Evolutionary conservation across 1,140 invertebrate genomes (phyloP).

Genomic region (Drosophila watanabei): DNA sequence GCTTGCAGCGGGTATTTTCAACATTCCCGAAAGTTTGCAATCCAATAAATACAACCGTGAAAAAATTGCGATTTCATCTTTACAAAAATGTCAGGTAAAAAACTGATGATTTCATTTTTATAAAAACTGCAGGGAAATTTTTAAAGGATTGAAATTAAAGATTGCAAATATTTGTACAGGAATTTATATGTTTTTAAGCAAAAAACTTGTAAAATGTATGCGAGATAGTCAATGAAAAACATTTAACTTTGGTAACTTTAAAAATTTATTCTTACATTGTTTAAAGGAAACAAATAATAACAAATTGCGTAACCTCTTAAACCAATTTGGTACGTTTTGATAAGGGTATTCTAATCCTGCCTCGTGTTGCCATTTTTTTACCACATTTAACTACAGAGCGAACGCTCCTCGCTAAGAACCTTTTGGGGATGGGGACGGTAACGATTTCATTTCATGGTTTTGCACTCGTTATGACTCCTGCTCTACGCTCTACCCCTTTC

Average conservation of each 20-base stretch:
- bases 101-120: constrained; percentile 9
- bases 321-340: neutral
- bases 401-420: constrained; percentile 2
- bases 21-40: constrained; percentile 2
- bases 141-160: neutral
- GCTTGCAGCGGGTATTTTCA: constrained; percentile 13
- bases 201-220: neutral
- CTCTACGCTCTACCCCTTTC: constrained; percentile 37
- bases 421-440: constrained; percentile 50
- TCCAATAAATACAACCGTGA: constrained; percentile 9
- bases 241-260: neutral
- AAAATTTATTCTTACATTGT: neutral
- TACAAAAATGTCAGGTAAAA: constrained; percentile 12
- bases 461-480: constrained; percentile 84
- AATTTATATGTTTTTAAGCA: too few species aligned
- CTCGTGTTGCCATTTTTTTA: constrained; percentile 12
- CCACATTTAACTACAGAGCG: constrained; percentile 47
- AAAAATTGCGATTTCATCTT: constrained; percentile 2
- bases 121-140: neutral
- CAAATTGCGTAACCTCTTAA: neutral
- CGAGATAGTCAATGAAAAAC: neutral
- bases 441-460: constrained; percentile 84
- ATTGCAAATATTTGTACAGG: neutral
- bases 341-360: constrained; percentile 22
- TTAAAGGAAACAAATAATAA: neutral